Base-by-base conservation (phyloP, 2,888 invertebrate genomes). In the Agrenia bidenticulata region DNA sequence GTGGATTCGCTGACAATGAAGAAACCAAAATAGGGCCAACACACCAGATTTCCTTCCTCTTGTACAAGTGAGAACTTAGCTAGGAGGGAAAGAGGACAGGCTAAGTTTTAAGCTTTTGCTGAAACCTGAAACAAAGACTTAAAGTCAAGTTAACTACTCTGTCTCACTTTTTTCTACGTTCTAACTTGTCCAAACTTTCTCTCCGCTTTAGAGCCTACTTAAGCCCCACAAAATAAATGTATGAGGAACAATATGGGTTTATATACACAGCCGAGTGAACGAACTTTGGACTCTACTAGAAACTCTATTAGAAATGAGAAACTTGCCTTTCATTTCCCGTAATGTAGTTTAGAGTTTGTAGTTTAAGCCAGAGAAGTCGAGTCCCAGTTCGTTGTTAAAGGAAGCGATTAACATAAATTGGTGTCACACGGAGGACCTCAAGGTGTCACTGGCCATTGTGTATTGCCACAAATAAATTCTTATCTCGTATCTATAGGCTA, bases 381-480 rank as follows among this genome's bases (percentile, higher is more conserved):
- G 32, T 32, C 32, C 4, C 32, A 45, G 9, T 45, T 45, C 45
- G 9, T 45, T 45, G 9, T 45, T 5, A 11, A n/a, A 41, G 55
- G 41, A 41, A 57, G 24, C 56, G 56, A 57, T 57, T 57, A 41
- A 13, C 56, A 57, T 57, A 57, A 57, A 57, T 57, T 57, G 56
- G 19, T 57, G 56, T 57, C 56, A 57, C 41, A 17, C 19, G 45
- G 19, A 45, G 45, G 45, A 45, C 9, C 19, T 15, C 9, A 19
- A 45, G 32, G 32, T 32, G 32, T 32, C 32, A 32, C 5, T 7
- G 32, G 32, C 5, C 11, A 32, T 4, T 32, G 32, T n/a, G n/a
- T n/a, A n/a, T n/a, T n/a, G n/a, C n/a, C n/a, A n/a, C n/a, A n/a
- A n/a, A n/a, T n/a, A n/a, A n/a, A n/a, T n/a, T n/a, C n/a, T n/a